Base-by-base conservation (phyloP, 1,140 invertebrate genomes). In the Drosophila takahashii region DNA sequence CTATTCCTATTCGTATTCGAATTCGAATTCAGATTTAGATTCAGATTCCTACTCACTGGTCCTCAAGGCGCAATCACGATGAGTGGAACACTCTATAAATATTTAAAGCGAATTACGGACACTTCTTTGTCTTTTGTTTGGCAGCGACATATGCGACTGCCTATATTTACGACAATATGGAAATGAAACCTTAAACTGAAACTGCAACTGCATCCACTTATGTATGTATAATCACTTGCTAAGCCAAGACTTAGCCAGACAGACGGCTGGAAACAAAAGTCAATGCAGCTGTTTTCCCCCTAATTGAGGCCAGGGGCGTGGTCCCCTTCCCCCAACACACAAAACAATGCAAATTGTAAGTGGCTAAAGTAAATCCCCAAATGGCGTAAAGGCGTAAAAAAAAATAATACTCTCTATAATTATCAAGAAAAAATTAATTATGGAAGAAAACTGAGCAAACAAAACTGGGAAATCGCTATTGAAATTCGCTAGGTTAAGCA, bases 91-190 rank as follows among this genome's bases (percentile, higher is more conserved):
- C 42, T 76, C 57, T 58, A 71, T 66, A 66, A 83, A 83, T 83
- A 79, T 74, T 79, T 84, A 57, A 77, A 72, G 59, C 47, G 79
- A 80, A 51, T 62, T 67, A 64, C 54, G 56, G 9, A 16, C 39
- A 45, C 29, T 74, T 45, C 34, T 54, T 44, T 66, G 39, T 22
- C 41, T 42, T 42, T 37, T 44, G 36, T 39, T 36, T 32, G 13
- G 10, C 53, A 36, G 45, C 52, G 34, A 61, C 32, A 61, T 61
- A 53, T 58, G 36, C n/a, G 51, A 32, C 22, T 32, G 53, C 32
- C 34, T 58, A 22, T 50, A 50, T 50, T 10, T 34, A 22, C 41
- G 15, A 16, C 18, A 50, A 53, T 47, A 26, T 54, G 41, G 34
- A 37, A 22, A 22, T 22, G 22, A 3, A 22, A 22, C 1, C 3